These are phyloP conservation scores for Cyphomyrus discorhynchus DNA, from an alignment of 2,113 vertebrate genomes.

Conservation along the genomic window DNA sequence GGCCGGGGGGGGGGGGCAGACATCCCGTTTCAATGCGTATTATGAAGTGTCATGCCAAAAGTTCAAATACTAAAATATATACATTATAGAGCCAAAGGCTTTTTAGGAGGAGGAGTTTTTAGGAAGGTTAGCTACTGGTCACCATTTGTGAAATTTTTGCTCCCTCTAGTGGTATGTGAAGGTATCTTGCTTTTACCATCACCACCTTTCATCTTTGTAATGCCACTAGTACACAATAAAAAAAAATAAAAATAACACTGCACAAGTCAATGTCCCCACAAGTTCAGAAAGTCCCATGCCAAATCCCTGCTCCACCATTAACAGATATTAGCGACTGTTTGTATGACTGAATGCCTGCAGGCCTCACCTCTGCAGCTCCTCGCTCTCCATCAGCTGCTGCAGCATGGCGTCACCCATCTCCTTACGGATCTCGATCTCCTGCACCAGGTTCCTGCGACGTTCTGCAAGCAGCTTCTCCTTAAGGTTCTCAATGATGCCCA, in stretches of 20 bases:
- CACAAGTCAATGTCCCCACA: background rate
- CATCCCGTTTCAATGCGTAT: background rate
- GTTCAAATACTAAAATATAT: background rate
- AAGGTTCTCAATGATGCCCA: slow-evolving; percentile 65
- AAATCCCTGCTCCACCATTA: background rate
- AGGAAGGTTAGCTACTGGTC: background rate
- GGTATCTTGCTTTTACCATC: background rate
- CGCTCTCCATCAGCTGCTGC: slow-evolving; percentile 68
- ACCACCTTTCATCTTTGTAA: background rate
- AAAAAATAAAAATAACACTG: background rate
- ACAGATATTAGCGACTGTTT: background rate
- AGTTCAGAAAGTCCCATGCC: background rate
- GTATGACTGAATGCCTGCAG: background rate
- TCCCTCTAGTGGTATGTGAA: background rate
- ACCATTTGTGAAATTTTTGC: background rate
- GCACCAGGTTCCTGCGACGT: slow-evolving; percentile 65
- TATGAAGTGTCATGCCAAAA: background rate
- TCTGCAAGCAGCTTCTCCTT: slow-evolving; percentile 64
- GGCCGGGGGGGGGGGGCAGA: background rate
- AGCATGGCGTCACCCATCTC: slow-evolving; percentile 85
- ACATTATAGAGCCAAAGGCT: background rate
- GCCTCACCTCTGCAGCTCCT: slow-evolving; percentile 67
- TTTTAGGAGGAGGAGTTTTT: background rate
- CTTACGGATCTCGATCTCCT: slow-evolving; percentile 78
- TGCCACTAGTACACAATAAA: background rate